A percentile compares a stretch with the other conserved stretches of the same genome.
These are phyloP conservation scores for Pseudochromis fuscus DNA, from an alignment of 2,797 vertebrate species.

Conservation along the genomic window DNA sequence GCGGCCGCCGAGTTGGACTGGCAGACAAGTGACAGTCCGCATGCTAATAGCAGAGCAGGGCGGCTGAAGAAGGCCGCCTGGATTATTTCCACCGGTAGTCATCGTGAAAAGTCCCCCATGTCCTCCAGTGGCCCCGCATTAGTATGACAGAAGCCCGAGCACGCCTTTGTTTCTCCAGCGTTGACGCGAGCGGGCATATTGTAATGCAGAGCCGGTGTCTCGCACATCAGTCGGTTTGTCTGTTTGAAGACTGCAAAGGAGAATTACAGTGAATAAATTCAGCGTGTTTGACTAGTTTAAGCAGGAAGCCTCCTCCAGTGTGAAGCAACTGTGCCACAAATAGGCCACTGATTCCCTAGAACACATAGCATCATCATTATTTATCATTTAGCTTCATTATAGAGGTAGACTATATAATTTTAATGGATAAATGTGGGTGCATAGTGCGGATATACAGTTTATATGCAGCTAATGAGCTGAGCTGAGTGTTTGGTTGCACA, in stretches of 20 bases:
- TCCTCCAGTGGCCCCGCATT: constrained; percentile 41
- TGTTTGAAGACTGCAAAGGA: constrained; percentile 26
- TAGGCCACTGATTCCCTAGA: constrained; percentile 15
- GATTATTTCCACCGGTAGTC: constrained; percentile 36
- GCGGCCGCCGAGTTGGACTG: constrained; percentile 45
- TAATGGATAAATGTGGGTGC: constrained; percentile 12
- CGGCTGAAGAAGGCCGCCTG: constrained; percentile 26
- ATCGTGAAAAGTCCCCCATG: constrained; percentile 38
- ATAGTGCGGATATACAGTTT: not conserved
- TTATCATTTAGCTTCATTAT: constrained; percentile 6
- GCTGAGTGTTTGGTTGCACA: constrained; percentile 1
- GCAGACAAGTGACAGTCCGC: constrained; percentile 55
- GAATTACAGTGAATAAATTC: constrained; percentile 23
- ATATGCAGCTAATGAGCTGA: constrained; percentile 25
- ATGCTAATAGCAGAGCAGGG: constrained; percentile 59
- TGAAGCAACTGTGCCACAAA: constrained; percentile 5
- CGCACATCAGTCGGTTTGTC: constrained; percentile 30
- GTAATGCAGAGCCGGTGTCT: constrained; percentile 30
- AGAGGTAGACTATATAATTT: constrained; percentile 23
- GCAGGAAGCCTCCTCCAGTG: not conserved
- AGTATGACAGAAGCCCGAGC: constrained; percentile 45
- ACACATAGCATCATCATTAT: constrained; percentile 11
- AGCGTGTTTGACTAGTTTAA: constrained; percentile 26
- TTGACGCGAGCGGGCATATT: constrained; percentile 23
- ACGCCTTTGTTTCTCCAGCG: constrained; percentile 28